These are phyloP conservation scores for Ornithoptera alexandrae DNA, from an alignment of 2,888 invertebrate species.

Conservation along the genomic window DNA sequence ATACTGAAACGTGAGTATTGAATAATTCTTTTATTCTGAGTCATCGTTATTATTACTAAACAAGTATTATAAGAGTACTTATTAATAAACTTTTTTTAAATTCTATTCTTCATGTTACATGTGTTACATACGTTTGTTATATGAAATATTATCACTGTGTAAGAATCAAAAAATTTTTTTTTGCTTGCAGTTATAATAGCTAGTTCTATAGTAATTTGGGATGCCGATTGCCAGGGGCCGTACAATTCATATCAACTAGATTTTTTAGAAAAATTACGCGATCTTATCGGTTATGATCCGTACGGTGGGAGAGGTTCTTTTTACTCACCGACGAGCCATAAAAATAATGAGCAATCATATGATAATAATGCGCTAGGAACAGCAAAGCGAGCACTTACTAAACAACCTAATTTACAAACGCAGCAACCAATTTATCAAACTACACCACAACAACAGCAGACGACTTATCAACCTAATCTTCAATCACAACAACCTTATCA, in stretches of 20 bases:
- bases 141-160: background rate
- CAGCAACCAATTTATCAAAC: conserved; percentile 19
- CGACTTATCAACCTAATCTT: background rate
- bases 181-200: conserved; percentile 23
- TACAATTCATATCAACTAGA: conserved; percentile 1
- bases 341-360: conserved; percentile 1
- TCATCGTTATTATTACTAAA: background rate
- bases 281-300: background rate
- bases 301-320: background rate
- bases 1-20: conserved; percentile 25
- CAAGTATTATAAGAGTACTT: background rate
- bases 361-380: conserved; percentile 16
- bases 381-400: conserved; percentile 5
- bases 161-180: background rate
- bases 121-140: background rate
- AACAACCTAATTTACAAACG: conserved; percentile 2
- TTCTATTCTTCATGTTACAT: background rate
- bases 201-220: conserved; percentile 22
- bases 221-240: conserved; percentile 6
- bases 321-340: background rate
- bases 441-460: background rate
- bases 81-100: background rate
- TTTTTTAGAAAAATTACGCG: conserved; percentile 3
- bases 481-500: background rate
- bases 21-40: background rate